phyloP scores from a whole-genome alignment of 2,113 vertebrate genomes.

The Eolophus roseicapilla region DNA sequence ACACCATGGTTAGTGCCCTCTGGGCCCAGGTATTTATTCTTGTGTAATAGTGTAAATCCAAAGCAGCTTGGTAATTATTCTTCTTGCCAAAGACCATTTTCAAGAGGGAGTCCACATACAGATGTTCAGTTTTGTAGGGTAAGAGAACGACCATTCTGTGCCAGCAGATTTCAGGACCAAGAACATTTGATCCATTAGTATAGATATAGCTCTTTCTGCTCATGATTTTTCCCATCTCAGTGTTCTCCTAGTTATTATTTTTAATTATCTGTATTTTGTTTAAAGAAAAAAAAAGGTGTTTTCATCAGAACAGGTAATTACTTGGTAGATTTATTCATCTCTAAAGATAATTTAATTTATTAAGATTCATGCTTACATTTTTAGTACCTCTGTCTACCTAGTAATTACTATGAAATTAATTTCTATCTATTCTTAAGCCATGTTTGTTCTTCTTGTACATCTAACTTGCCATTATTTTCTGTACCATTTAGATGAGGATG shows the following conservation, averaged over 20 bases:
- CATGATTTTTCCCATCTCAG: not conserved
- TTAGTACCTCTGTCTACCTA: not conserved
- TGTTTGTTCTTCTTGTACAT: not conserved
- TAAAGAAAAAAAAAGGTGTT: not conserved
- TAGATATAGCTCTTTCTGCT: not conserved
- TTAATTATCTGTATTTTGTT: not conserved
- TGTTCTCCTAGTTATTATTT: not conserved
- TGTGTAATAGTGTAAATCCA: not conserved
- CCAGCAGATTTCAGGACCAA: not conserved
- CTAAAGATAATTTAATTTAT: constrained; percentile 28
- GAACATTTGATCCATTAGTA: not conserved
- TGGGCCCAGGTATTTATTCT: not conserved
- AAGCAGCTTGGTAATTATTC: not conserved
- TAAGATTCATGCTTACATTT: constrained; percentile 16
- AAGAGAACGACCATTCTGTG: not conserved
- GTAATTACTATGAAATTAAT: constrained; percentile 33
- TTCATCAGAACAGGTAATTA: constrained; percentile 10
- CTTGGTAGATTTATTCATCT: not conserved
- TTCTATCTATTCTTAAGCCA: not conserved
- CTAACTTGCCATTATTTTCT: not conserved
- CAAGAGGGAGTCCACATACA: not conserved
- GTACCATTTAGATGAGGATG: not conserved
- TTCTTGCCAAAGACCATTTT: not conserved
- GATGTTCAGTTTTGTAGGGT: not conserved
- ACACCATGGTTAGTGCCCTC: not conserved